Conservation (phyloP, 2,797 vertebrate genomes). For the Coluber constrictor region DNA sequence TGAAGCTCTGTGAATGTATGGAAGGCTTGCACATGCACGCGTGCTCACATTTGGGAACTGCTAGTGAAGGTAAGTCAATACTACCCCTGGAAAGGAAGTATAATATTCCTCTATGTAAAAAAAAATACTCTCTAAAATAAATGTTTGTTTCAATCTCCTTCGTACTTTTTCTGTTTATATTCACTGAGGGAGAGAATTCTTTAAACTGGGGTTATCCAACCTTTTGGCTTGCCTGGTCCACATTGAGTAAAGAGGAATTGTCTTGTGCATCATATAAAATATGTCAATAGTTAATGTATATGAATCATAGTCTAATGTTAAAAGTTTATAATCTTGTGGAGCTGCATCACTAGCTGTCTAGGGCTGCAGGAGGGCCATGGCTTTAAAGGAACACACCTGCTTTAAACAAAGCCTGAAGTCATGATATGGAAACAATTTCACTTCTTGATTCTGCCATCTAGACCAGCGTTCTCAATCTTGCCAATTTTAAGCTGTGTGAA, state of each 20-base stretch:
- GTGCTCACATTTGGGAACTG: no score
- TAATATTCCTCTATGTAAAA: neutral
- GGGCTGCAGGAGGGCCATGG: neutral
- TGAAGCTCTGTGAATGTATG: no score
- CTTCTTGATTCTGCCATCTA: neutral
- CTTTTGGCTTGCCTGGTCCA: neutral
- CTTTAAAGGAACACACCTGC: neutral
- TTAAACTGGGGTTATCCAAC: neutral
- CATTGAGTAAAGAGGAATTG: neutral
- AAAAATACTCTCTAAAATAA: neutral
- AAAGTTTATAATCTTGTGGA: neutral
- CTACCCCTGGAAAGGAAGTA: no score
- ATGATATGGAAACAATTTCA: neutral
- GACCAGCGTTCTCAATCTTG: neutral
- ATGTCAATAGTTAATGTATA: neutral
- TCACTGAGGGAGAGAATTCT: neutral
- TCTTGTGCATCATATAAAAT: neutral
- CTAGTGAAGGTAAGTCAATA: no score
- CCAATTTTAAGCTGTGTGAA: neutral
- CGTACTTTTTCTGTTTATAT: neutral
- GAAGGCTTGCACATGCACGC: no score
- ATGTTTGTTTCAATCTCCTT: neutral
- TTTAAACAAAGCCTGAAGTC: neutral
- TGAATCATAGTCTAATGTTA: neutral
- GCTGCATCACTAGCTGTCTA: neutral